A percentile compares a stretch with the other conserved stretches of the same genome.
Evolutionary conservation across 2,797 vertebrate species (phyloP).

Genomic region (Taenioides sp.): DNA sequence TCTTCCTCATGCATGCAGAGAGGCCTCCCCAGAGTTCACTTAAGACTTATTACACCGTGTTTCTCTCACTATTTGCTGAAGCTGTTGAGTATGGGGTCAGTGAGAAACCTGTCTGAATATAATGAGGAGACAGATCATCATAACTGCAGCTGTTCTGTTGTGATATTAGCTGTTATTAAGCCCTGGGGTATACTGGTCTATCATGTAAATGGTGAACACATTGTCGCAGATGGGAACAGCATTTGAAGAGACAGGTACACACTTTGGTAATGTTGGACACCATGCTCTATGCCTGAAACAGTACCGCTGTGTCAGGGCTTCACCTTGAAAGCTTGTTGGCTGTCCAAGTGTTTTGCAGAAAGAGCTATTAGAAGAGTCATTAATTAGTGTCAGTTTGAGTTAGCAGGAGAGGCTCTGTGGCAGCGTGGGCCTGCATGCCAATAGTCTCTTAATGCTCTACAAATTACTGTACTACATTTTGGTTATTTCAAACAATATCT

Average conservation of each 20-base stretch:
- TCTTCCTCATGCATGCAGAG: constrained; percentile 13
- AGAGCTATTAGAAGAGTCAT: constrained; percentile 54
- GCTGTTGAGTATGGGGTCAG: constrained; percentile 37
- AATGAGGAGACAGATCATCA: constrained; percentile 47
- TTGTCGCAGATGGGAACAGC: constrained; percentile 38
- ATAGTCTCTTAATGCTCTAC: constrained; percentile 14
- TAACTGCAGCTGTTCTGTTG: constrained; percentile 41
- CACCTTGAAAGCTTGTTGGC: constrained; percentile 64
- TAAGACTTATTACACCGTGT: constrained; percentile 54
- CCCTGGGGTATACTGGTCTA: constrained; percentile 21
- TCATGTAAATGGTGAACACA: constrained; percentile 44
- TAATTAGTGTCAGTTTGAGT: constrained; percentile 67
- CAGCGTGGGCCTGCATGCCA: constrained; percentile 50
- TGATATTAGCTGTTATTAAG: constrained; percentile 32
- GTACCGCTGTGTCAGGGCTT: constrained; percentile 50
- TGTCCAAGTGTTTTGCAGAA: constrained; percentile 55
- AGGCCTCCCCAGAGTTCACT: constrained; percentile 44
- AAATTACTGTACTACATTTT: not conserved
- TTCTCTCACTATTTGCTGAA: constrained; percentile 44
- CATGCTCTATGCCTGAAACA: constrained; percentile 23
- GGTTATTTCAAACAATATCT: not conserved
- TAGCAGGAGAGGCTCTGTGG: constrained; percentile 46
- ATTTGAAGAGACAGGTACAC: constrained; percentile 49
- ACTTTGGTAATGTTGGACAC: constrained; percentile 51
- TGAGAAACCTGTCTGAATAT: constrained; percentile 38